Evolutionary conservation across 2,797 vertebrate species (phyloP).

Genomic region (Iguana delicatissima): DNA sequence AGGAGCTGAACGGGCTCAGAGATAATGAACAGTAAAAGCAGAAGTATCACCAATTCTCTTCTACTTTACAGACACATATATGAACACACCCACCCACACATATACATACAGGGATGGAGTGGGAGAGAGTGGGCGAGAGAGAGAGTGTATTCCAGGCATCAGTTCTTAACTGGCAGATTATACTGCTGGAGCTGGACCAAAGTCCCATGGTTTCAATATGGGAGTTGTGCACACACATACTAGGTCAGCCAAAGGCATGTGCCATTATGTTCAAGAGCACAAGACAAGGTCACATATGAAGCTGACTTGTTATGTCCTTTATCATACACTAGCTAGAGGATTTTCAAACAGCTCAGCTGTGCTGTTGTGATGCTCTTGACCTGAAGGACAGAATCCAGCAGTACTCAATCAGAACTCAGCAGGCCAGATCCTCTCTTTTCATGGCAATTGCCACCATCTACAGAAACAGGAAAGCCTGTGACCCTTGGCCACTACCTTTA

Average conservation of each 20-base stretch:
- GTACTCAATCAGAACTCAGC: not conserved
- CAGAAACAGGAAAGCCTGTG: not conserved
- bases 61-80: not conserved
- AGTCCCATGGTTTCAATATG: not conserved
- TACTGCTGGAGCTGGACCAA: not conserved
- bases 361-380: not conserved
- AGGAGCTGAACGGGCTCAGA: not conserved
- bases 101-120: too few relatives aligned
- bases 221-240: not conserved
- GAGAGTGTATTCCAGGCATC: not conserved
- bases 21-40: not conserved
- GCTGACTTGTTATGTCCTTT: not conserved
- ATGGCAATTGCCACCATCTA: not conserved
- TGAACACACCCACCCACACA: too few relatives aligned
- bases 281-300: not conserved
- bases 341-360: too few relatives aligned
- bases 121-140: too few relatives aligned
- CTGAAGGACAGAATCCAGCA: not conserved
- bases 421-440: not conserved
- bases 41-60: not conserved
- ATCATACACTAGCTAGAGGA: not conserved
- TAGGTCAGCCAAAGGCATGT: constrained; percentile 4
- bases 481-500: not conserved
- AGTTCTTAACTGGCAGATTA: not conserved
- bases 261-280: not conserved